Conservation (phyloP, 2,113 vertebrate genomes). For the Sinocyclocheilus anophthalmus region DNA sequence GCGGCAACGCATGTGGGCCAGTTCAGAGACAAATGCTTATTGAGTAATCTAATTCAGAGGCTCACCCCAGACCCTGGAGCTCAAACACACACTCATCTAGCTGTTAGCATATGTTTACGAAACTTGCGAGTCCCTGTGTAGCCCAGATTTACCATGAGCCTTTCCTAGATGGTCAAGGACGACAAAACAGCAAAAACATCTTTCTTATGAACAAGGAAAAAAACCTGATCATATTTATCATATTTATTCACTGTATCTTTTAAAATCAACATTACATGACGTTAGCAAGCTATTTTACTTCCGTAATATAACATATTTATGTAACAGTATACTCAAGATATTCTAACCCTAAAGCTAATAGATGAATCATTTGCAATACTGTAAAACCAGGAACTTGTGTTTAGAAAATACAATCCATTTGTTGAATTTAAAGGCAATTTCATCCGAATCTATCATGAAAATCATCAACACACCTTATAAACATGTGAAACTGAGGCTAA, state of each 20-base stretch:
- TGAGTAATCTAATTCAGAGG: slow-evolving; percentile 37
- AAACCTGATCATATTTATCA: too few relatives aligned
- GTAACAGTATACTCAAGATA: not conserved
- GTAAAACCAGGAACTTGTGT: slow-evolving; percentile 15
- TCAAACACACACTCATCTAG: slow-evolving; percentile 12
- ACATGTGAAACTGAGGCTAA: not conserved
- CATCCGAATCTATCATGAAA: not conserved
- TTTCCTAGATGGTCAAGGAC: not conserved
- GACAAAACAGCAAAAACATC: not conserved
- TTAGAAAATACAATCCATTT: not conserved
- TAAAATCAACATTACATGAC: not conserved
- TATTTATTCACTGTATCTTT: too few relatives aligned
- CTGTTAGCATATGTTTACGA: not conserved
- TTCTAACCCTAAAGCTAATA: not conserved
- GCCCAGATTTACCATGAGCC: not conserved
- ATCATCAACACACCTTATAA: not conserved
- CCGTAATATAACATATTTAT: not conserved
- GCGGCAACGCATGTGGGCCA: not conserved
- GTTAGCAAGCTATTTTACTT: not conserved
- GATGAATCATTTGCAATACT: not conserved
- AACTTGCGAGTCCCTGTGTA: not conserved
- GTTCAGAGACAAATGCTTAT: not conserved
- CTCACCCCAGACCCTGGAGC: slow-evolving; percentile 13
- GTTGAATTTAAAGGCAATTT: not conserved
- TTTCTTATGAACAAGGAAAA: too few relatives aligned